Base-by-base conservation (phyloP, 2,888 invertebrate genomes). In the Beris chalybata region DNA sequence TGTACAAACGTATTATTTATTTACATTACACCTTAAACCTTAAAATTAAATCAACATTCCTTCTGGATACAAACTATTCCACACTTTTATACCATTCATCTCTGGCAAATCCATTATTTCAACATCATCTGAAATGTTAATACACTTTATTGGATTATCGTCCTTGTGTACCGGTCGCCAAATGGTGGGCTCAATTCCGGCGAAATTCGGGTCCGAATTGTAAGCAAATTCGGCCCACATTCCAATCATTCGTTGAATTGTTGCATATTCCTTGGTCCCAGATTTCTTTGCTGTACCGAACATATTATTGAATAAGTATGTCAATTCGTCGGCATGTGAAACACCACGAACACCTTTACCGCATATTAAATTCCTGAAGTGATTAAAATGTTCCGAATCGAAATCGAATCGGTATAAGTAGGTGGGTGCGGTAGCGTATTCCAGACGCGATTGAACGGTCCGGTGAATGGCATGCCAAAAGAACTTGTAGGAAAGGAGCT, bases 391-490 rank as follows among this genome's bases (percentile, higher is more conserved):
- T 67, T 78, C 76, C 3, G 80, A 81, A 70, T 80, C 80, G 67
- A 79, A 78, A 67, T 79, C 79, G 65, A 80, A 80, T 38, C 80
- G 77, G 69, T 81, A 80, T 4, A 79, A 72, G 67, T 74, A 80
- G 4, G 80, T 80, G 13, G 78, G 75, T 0, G 76, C 77, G n/a
- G 63, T 71, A 5, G 74, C 73, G 66, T 78, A 68, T 47, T 76
- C 69, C 0, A 73, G 66, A 0, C 80, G 75, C 6, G 80, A 78
- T 12, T 76, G 71, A 13, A 69, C 11, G 0, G 79, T 78, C 11
- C 80, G 74, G 64, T 81, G 79, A 43, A 80, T 78, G 67, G 77
- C 77, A 67, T 80, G 81, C 80, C 79, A 80, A 66, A 80, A 80
- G 47, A 74, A 75, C 74, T 79, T 80, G 61, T 79, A 79, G 0